Evolutionary conservation across 2,888 invertebrate species (phyloP).

Genomic region (Xestia ashworthii): DNA sequence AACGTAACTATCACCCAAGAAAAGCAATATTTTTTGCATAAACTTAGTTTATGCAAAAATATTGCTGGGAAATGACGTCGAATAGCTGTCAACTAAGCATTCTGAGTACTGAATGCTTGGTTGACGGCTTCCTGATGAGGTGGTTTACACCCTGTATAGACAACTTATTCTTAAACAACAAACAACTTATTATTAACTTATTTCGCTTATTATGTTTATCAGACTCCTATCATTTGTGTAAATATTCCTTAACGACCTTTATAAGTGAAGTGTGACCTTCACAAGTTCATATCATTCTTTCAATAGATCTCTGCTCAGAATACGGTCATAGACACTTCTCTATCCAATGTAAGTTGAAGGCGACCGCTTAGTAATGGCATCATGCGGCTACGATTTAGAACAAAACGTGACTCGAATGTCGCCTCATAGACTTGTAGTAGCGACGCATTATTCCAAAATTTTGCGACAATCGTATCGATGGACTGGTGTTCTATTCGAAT

Average conservation of each 20-base stretch:
- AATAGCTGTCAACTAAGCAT: too few species aligned
- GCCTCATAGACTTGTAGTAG: conserved; percentile 3
- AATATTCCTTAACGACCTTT: background rate
- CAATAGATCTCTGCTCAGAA: conserved; percentile 33
- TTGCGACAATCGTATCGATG: background rate
- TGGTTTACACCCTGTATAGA: background rate
- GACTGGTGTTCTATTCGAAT: conserved; percentile 2
- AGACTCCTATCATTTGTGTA: background rate
- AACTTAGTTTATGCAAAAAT: too few species aligned
- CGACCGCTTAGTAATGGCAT: conserved; percentile 57
- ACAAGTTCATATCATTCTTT: background rate
- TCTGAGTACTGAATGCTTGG: too few species aligned
- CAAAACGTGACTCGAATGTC: conserved; percentile 64
- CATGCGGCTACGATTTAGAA: conserved; percentile 65
- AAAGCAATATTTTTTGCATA: too few species aligned
- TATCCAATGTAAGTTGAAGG: conserved; percentile 43
- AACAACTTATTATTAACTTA: too few species aligned
- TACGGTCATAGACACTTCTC: conserved; percentile 44
- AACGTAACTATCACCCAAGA: too few species aligned
- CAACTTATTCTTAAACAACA: too few species aligned
- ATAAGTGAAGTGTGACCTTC: conserved; percentile 6
- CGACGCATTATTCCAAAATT: background rate
- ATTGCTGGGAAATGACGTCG: too few species aligned
- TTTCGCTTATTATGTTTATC: background rate
- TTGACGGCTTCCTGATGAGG: too few species aligned